These are phyloP conservation scores for Oryctolagus cuniculus DNA, from an alignment of 2,113 vertebrate genomes.

Conservation along the genomic window mOryCun1.1 NC_091437.1:67433501-67434000, in stretches of 20 bases:
- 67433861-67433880: not conserved
- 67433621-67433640: constrained; percentile 32
- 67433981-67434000: constrained; percentile 12
- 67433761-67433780: constrained; percentile 62
- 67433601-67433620: not conserved
- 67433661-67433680: constrained; percentile 46
- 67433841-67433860: not conserved
- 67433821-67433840: constrained; percentile 57
- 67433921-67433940: not conserved
- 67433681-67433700: constrained; percentile 1
- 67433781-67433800: constrained; percentile 53
- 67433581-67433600: constrained; percentile 12
- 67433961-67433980: too few relatives aligned
- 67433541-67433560: not conserved
- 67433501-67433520: constrained; percentile 48
- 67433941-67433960: not conserved
- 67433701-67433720: constrained; percentile 51
- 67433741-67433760: constrained; percentile 58
- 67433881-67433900: not conserved
- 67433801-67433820: not conserved
- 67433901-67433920: constrained; percentile 35
- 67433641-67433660: constrained; percentile 46
- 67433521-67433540: constrained; percentile 26
- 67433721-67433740: constrained; percentile 59
- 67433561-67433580: constrained; percentile 18